Percentiles rank a stretch among this genome's conserved stretches.
Evolutionary conservation across 1,140 invertebrate genomes (phyloP).

Genomic region (Drosophila triauraria): DNA sequence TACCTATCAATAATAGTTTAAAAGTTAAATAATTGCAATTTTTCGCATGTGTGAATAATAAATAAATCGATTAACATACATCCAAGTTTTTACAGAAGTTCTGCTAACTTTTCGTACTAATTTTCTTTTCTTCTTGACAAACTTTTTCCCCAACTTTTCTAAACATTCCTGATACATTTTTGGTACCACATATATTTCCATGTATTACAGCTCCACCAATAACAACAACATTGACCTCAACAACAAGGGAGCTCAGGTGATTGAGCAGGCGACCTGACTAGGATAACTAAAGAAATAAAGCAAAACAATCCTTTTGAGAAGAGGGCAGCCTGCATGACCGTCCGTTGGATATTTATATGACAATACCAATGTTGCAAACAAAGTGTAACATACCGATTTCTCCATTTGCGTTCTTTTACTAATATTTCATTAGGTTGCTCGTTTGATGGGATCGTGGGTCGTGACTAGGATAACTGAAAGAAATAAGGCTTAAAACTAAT

Average conservation of each 20-base stretch:
- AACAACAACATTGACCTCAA: conserved; percentile 17
- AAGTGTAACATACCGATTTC: conserved; percentile 38
- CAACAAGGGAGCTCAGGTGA: conserved; percentile 3
- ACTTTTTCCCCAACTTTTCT: too few relatives aligned
- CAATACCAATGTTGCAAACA: conserved; percentile 57
- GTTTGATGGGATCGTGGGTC: not conserved
- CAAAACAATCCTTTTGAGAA: too few relatives aligned
- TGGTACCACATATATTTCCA: too few relatives aligned
- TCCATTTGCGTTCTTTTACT: conserved; percentile 16
- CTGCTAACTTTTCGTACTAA: too few relatives aligned
- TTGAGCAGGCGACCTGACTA: conserved; percentile 5
- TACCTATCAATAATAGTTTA: not conserved
- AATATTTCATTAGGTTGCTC: conserved; percentile 25
- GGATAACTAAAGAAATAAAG: too few relatives aligned
- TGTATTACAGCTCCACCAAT: too few relatives aligned
- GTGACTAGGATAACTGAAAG: conserved; percentile 10
- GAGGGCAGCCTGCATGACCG: conserved; percentile 36
- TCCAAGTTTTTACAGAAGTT: too few relatives aligned
- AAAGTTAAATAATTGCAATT: not conserved
- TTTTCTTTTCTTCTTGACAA: too few relatives aligned
- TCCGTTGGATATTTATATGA: conserved; percentile 46
- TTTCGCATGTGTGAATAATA: too few relatives aligned
- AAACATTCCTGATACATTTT: too few relatives aligned
- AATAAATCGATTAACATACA: too few relatives aligned
- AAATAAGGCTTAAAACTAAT: not conserved